Evolutionary conservation across 1,140 invertebrate species (phyloP).

Genomic region (Lucilia sericata): DNA sequence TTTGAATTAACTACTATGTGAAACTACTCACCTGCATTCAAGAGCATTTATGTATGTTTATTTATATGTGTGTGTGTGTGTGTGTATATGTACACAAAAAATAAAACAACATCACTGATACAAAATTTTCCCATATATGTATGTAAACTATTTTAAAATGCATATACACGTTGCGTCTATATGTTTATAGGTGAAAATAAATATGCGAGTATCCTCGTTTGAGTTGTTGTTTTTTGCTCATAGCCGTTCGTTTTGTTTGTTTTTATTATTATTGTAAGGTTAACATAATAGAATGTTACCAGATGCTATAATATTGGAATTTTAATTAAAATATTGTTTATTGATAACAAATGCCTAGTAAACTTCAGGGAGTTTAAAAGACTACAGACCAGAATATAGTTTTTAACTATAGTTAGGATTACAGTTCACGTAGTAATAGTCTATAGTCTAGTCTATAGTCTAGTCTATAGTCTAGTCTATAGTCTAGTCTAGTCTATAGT

Average conservation of each 20-base stretch:
- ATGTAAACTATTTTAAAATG: not conserved
- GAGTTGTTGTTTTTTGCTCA: not conserved
- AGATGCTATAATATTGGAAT: not conserved
- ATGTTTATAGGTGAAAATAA: not conserved
- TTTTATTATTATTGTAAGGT: not conserved
- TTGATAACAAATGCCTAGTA: not conserved
- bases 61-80: not conserved
- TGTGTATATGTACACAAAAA: too few species aligned
- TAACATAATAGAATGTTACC: not conserved
- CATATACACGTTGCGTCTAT: not conserved
- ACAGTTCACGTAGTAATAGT: too few species aligned
- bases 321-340: not conserved
- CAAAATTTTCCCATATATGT: too few species aligned
- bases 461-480: too few species aligned
- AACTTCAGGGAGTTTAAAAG: too few species aligned
- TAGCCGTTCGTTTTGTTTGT: not conserved
- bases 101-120: too few species aligned
- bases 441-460: too few species aligned
- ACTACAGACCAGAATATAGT: too few species aligned
- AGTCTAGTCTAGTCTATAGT: too few species aligned
- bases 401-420: too few species aligned
- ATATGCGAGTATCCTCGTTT: too few species aligned
- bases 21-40: conserved; percentile 22
- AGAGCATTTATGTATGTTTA: conserved; percentile 2
- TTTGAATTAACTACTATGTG: not conserved